These are phyloP conservation scores for Eupelmus urozonus DNA, from an alignment of 2,888 invertebrate species.

Conservation along the genomic window DNA sequence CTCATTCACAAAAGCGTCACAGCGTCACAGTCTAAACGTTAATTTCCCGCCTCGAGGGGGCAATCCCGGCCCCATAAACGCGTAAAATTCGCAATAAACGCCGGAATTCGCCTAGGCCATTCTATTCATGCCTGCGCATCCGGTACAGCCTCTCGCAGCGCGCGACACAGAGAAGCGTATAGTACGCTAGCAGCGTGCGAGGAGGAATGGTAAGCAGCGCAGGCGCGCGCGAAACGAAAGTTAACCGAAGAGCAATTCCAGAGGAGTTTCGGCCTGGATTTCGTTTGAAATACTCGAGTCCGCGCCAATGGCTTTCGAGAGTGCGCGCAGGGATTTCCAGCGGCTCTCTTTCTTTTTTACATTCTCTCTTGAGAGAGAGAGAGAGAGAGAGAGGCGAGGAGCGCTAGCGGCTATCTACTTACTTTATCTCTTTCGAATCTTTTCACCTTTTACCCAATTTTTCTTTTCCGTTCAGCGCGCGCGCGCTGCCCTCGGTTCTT, in stretches of 20 bases:
- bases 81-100: constrained; percentile 23
- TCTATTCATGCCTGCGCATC: constrained; percentile 8
- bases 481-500: neutral
- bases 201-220: neutral
- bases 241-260: constrained; percentile 32
- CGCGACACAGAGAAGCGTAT: no score
- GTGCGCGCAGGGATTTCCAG: constrained; percentile 33
- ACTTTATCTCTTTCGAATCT: constrained; percentile 56
- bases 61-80: neutral
- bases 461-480: neutral
- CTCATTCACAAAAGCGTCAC: no score
- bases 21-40: no score
- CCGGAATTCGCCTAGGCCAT: constrained; percentile 7
- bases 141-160: no score
- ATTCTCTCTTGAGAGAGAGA: neutral
- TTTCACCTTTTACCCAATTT: constrained; percentile 45
- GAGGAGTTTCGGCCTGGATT: constrained; percentile 44
- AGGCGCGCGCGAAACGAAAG: constrained; percentile 20
- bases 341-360: constrained; percentile 7
- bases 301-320: constrained; percentile 51
- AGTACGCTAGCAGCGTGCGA: no score
- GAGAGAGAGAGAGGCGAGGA: neutral
- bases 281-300: constrained; percentile 46
- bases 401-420: constrained; percentile 36
- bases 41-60: no score